phyloP scores from a whole-genome alignment of 2,888 invertebrate species.

The Notodonta ziczac region DNA sequence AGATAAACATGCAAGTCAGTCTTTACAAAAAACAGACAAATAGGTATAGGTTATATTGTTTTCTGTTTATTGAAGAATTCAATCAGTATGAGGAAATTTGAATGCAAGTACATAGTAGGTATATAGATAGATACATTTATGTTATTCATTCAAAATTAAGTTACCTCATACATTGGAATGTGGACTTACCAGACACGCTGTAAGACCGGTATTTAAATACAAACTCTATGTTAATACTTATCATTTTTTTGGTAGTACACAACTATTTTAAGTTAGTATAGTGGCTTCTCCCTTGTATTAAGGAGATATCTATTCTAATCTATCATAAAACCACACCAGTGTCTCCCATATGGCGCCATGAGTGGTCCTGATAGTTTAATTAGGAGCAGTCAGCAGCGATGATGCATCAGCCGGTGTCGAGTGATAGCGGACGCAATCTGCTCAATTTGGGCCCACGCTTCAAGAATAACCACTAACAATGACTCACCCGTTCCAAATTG shows the following conservation, averaged over 20 bases:
- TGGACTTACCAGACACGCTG: neutral
- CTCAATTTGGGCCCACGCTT: slow-evolving; percentile 28
- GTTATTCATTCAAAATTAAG: neutral
- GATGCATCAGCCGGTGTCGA: slow-evolving; percentile 23
- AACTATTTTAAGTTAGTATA: neutral
- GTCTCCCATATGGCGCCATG: neutral
- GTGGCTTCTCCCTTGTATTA: neutral
- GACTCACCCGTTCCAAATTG: slow-evolving; percentile 37
- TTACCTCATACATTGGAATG: slow-evolving; percentile 6
- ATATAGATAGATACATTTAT: neutral
- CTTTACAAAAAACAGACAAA: no score
- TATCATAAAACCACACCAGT: neutral
- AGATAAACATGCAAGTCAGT: no score
- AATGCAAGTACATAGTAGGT: neutral
- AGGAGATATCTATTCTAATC: neutral
- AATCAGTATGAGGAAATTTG: neutral
- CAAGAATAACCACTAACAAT: slow-evolving; percentile 19
- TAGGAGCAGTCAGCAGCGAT: slow-evolving; percentile 12
- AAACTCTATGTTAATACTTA: neutral
- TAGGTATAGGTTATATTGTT: no score
- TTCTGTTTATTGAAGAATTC: no score
- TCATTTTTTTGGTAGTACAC: no score
- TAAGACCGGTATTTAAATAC: neutral
- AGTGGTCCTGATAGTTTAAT: neutral
- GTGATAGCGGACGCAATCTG: slow-evolving; percentile 24